Percentiles rank a stretch among this genome's conserved stretches.
Evolutionary conservation across 2,113 vertebrate genomes (phyloP).

Genomic region (Axis porcinus): DNA sequence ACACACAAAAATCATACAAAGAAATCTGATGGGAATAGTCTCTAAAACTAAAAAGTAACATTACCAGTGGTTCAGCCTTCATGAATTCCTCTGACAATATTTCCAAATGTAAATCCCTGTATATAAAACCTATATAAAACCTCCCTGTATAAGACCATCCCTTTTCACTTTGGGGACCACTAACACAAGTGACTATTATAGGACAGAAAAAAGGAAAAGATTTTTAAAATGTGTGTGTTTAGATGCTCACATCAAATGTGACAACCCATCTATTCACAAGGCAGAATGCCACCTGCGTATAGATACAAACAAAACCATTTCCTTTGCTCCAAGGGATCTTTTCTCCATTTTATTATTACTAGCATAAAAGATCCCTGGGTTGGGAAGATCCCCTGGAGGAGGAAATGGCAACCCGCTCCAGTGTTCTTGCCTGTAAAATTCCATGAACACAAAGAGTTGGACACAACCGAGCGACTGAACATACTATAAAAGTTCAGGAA

Average conservation of each 20-base stretch:
- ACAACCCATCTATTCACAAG: not conserved
- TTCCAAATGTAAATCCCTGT: slow-evolving; percentile 22
- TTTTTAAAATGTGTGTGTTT: not conserved
- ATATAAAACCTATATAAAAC: not conserved
- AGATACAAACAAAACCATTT: not conserved
- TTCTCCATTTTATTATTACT: not conserved
- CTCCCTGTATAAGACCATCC: not conserved
- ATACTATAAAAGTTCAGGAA: not conserved
- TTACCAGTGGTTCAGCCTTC: not conserved
- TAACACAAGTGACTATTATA: not conserved
- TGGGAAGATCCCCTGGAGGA: not conserved
- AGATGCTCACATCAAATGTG: not conserved
- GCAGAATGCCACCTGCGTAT: not conserved
- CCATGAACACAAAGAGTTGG: not conserved
- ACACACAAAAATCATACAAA: not conserved
- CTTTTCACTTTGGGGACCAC: not conserved
- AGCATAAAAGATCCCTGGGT: not conserved
- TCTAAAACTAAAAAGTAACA: not conserved
- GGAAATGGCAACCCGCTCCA: not conserved
- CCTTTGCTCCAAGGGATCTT: not conserved
- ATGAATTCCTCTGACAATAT: not conserved
- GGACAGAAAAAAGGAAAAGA: not conserved
- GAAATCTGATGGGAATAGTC: not conserved
- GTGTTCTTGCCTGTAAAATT: not conserved
- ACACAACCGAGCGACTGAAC: not conserved